Base-by-base conservation (phyloP, 2,888 invertebrate genomes). In the Clivina fossor region DNA sequence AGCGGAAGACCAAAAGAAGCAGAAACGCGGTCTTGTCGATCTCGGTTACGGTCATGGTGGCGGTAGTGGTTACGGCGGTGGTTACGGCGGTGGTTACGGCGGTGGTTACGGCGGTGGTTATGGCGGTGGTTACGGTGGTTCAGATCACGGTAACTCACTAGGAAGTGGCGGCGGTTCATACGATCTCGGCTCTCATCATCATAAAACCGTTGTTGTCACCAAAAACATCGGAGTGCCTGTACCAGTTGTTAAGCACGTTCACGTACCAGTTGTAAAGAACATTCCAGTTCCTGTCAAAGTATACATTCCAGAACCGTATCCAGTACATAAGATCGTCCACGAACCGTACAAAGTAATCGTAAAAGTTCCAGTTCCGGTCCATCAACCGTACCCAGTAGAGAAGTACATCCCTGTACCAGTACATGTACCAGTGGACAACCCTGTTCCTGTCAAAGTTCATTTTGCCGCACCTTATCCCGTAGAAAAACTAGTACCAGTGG, bases 391-490 rank as follows among this genome's bases (percentile, higher is more conserved):
- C 68, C 85, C 86, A 65, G 87, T 88, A 62, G 87, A 87, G 77
- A 88, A 88, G 72, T 71, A 67, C 61, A 82, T 88, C 0, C 88
- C 85, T 0, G 81, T 82, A 62, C 81, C 80, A 33, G 81, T 88
- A 1, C 82, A 86, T 64, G 78, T 80, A 7, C 74, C 75, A 8
- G 76, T 80, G 2, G 79, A 80, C 18, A 73, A 77, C 50, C 78
- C 76, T 0, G 85, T 86, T 64, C 86, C 88, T 7, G 79, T 86
- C 3, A 80, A 83, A 41, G 84, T 88, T 0, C 88, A 86, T 66
- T 82, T 90, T 20, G 84, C 87, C 26, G 82, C 84, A 51, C 86
- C 88, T 2, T 84, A 85, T 69, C 88, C 88, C 41, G 83, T 88
- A 5, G 76, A 77, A 64, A 81, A 80, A 63, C 82, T 85, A 65